Evolutionary conservation across 2,797 vertebrate genomes (phyloP).

Genomic region (Xiphophorus birchmanni): DNA sequence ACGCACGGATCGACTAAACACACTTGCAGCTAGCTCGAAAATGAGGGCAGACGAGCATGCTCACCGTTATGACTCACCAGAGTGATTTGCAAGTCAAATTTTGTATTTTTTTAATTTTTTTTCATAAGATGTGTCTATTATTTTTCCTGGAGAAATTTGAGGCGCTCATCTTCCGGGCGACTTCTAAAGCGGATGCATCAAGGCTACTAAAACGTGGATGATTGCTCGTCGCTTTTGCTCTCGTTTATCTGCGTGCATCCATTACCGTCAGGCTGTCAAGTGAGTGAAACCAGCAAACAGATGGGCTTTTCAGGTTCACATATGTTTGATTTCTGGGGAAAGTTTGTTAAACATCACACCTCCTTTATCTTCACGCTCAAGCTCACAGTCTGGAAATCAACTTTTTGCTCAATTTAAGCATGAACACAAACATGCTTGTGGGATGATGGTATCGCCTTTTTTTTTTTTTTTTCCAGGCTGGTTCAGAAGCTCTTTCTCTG

Average conservation of each 20-base stretch:
- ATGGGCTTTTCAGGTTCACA: slow-evolving; percentile 63
- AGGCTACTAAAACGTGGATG: slow-evolving; percentile 66
- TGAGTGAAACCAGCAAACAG: slow-evolving; percentile 58
- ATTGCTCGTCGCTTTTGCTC: slow-evolving; percentile 71
- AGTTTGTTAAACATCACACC: slow-evolving; percentile 51
- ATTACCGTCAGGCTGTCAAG: slow-evolving; percentile 65
- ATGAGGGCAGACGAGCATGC: slow-evolving; percentile 48
- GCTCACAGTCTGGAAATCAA: slow-evolving; percentile 24
- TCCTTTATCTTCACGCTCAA: slow-evolving; percentile 27
- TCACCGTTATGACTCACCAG: slow-evolving; percentile 66
- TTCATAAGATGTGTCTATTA: slow-evolving; percentile 69
- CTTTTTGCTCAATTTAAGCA: slow-evolving; percentile 24
- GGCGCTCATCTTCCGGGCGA: slow-evolving; percentile 65
- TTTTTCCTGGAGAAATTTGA: slow-evolving; percentile 68
- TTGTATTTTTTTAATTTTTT: slow-evolving; percentile 4
- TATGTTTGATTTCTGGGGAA: slow-evolving; percentile 48
- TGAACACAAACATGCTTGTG: slow-evolving; percentile 22
- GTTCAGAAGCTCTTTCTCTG: slow-evolving; percentile 23
- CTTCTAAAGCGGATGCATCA: slow-evolving; percentile 68
- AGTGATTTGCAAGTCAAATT: slow-evolving; percentile 79
- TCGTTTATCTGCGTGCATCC: slow-evolving; percentile 70
- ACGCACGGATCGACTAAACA: slow-evolving; percentile 8
- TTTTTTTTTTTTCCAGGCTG: neutral
- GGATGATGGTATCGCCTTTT: slow-evolving; percentile 34
- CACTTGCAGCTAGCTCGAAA: slow-evolving; percentile 33